Evolutionary conservation across 2,888 invertebrate species (phyloP), one percentile per base, ranked within the genome.

Genomic region (Tetragonula carbonaria): DNA sequence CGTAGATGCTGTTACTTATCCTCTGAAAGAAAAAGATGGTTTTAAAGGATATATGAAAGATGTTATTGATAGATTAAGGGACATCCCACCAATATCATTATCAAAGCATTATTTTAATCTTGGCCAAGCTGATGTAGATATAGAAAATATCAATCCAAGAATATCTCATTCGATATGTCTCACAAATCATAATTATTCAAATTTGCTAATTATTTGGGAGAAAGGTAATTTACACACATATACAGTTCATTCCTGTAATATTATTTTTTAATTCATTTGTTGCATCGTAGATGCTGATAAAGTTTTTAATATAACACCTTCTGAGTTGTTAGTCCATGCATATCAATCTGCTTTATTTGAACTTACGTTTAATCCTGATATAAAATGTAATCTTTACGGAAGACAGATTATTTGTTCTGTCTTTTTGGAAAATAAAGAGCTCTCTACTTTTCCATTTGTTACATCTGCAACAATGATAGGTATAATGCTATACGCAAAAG

Each of bases 51-150:
- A 94, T 77, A 92, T 94, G 86, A 91, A 85, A 62, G 94, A 94
- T 57, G 85, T 82, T 63, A 67, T 87, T 16, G 75, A 84, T 21
- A 78, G 82, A 11, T 81, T 86, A 23, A 76, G 86, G 72, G 66
- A 87, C 73, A 38, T 85, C 21, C 92, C 92, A 16, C 88, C 91
- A 4, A 87, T 94, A 78, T 93, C 93, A 11, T 80, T 95, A 11
- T 94, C 92, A 21, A 84, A 86, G 3, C 90, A 85, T 68, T 93
- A 90, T 73, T 87, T 95, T 28, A 93, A 95, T 88, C 95, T 95
- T 86, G 95, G 94, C 38, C 88, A 91, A 57, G 81, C 87, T 0
- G 83, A 89, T 33, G 74, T 82, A 0, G 85, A 87, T 18, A 28
- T 33, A 6, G 73, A 86, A 51, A 85, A 83, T 33, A 21, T 21